Base-by-base conservation (phyloP, 2,888 invertebrate species). In the Polylopha cassiicola region DNA sequence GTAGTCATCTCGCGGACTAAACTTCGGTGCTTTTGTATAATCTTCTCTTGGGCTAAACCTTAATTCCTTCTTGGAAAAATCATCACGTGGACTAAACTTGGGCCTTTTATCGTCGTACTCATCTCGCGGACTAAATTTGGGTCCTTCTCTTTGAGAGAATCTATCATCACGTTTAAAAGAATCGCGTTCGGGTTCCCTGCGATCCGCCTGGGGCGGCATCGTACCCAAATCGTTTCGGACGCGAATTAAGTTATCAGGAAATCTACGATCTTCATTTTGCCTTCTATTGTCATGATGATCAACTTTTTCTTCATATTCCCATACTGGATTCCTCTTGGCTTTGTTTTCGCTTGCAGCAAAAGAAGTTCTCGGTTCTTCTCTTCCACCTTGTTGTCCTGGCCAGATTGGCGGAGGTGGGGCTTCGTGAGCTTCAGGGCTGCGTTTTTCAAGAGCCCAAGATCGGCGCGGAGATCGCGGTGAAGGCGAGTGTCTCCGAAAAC, bases 391-490 rank as follows among this genome's bases (percentile, higher is more conserved):
- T 7, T 64, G 71, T 7, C 68, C 77, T 0, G 81, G 79, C 82
- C 81, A 81, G 2, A 53, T 27, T 0, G 82, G 81, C 0, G 82
- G 80, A 0, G 79, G 81, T 0, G 82, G 82, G 0, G 77, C 68
- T 9, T 73, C 71, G 1, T 51, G 49, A 1, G 49, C 34, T 3
- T 71, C 70, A 1, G 80, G 74, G 43, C 78, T 79, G 34, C 63
- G 55, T 2, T 80, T 81, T 43, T 84, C 82, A 1, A 77, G 51
- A 1, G 79, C 81, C 82, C 82, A 84, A 1, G 82, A 80, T 1
- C 82, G 76, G 3, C 79, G 63, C 9, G 81, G 80, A 0, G 79
- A 77, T 9, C 66, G 61, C 1, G 79, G 74, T 0, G 80, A 78
- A 0, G 72, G 73, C 0, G 81, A 80, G 37, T 72, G 70, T 3